Evolutionary conservation across 2,797 vertebrate species (phyloP), one percentile per base, ranked within the genome.

Genomic region (Synanceia verrucosa): DNA sequence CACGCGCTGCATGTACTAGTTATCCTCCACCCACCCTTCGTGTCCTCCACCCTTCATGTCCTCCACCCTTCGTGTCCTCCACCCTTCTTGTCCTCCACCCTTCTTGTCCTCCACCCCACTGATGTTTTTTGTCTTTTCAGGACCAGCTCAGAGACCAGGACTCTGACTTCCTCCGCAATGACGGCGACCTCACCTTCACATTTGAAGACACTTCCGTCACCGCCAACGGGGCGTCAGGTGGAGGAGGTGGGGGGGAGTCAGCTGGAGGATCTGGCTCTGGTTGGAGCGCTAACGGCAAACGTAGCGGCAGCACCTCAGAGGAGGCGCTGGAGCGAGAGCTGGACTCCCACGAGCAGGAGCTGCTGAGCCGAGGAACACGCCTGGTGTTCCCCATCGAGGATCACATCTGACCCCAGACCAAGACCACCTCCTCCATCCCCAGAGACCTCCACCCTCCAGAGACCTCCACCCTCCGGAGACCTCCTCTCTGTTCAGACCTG

Each of bases 331-430:
- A 98, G 89, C 92, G 64, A 19, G 97, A 98, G 91, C 93, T 96
- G 86, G 97, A 96, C 93, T 93, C 92, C 57, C 94, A 94, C 9
- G 97, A 97, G 68, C 96, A 96, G 79, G 97, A 97, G 86, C 79
- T 97, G 77, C 94, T 97, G 63, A 97, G 92, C 89, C 94, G 97
- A 14, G 97, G 98, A 41, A 99, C 97, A 0, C 95, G 96, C 43
- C 93, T 99, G 53, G 97, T 99, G 65, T 98, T 99, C 92, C 97
- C 98, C 82, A 93, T 98, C 47, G 96, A 97, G 88, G 97, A 98
- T 83, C 94, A 97, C 53, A 91, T 94, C 73, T 98, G 95, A 98
- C 81, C 73, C 72, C 16, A n/a, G n/a, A n/a, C n/a, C n/a, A n/a
- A n/a, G n/a, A n/a, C n/a, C n/a, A 18, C 37, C 53, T 80, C 34